Evolutionary conservation across 2,113 vertebrate species (phyloP).

Genomic region (Collichthys lucidus): DNA sequence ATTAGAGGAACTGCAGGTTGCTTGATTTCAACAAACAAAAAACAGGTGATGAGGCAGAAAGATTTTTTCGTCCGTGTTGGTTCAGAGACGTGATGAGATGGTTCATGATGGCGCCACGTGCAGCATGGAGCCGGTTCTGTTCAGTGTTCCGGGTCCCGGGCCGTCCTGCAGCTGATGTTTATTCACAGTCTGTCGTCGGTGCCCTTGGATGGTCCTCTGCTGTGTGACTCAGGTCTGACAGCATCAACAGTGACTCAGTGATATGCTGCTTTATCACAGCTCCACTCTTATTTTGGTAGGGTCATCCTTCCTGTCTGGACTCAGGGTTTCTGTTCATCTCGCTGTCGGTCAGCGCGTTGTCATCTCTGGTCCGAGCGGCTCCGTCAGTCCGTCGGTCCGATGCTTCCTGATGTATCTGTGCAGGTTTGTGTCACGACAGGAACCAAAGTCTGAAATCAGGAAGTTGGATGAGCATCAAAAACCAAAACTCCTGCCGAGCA

Average conservation of each 20-base stretch:
- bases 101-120: no score
- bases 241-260: conserved; percentile 22
- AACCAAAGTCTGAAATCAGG: no score
- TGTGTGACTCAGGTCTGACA: conserved; percentile 7
- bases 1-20: no score
- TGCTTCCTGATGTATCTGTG: no score
- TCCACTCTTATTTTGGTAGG: neutral
- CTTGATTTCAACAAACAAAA: no score
- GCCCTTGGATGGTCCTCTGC: conserved; percentile 20
- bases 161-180: neutral
- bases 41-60: no score
- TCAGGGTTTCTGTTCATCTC: neutral
- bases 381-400: no score
- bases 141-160: neutral
- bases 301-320: neutral
- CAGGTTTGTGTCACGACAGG: no score
- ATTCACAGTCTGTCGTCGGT: neutral
- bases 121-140: neutral
- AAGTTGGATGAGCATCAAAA: no score
- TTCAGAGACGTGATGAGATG: neutral
- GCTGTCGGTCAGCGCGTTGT: no score
- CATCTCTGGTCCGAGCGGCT: no score
- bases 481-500: no score
- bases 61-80: neutral
- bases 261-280: neutral